Conservation (phyloP, 2,888 invertebrate species). For the Melieria crassipennis region DNA sequence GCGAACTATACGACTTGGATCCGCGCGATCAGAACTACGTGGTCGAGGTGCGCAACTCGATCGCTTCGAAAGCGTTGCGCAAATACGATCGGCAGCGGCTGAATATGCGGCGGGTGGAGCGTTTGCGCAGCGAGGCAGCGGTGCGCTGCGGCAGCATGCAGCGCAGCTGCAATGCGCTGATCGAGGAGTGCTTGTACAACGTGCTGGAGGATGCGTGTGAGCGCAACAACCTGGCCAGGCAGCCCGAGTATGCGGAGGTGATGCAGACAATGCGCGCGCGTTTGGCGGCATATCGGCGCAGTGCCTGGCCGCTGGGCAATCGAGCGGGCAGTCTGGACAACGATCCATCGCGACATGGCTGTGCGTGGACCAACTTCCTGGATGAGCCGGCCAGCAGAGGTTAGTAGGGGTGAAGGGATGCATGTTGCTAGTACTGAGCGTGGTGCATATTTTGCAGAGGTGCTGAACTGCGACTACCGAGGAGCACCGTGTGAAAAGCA, state of each 20-base stretch:
- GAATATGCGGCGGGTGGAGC: constrained; percentile 40
- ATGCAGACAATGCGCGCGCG: constrained; percentile 63
- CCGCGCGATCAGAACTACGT: constrained; percentile 51
- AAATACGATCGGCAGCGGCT: constrained; percentile 45
- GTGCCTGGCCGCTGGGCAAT: constrained; percentile 62
- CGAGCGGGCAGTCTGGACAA: constrained; percentile 67
- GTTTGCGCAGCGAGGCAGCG: constrained; percentile 40
- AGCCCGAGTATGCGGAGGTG: constrained; percentile 31
- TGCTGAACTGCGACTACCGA: constrained; percentile 43
- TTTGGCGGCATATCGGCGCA: constrained; percentile 64
- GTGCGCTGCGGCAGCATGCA: constrained; percentile 46
- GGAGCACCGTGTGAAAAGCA: constrained; percentile 46
- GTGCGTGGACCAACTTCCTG: constrained; percentile 69
- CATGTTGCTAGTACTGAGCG: neutral
- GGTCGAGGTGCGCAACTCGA: constrained; percentile 49
- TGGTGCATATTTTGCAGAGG: constrained; percentile 26
- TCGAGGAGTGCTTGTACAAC: constrained; percentile 68
- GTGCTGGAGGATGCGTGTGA: constrained; percentile 69
- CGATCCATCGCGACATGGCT: constrained; percentile 69
- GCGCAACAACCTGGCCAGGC: constrained; percentile 53
- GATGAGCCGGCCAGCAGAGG: constrained; percentile 36
- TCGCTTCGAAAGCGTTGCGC: constrained; percentile 45
- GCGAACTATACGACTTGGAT: constrained; percentile 51
- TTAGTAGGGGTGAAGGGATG: constrained; percentile 15
- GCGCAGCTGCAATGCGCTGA: constrained; percentile 53